Conservation (phyloP, 1,140 invertebrate genomes). For the Leptinotarsa texana region DNA sequence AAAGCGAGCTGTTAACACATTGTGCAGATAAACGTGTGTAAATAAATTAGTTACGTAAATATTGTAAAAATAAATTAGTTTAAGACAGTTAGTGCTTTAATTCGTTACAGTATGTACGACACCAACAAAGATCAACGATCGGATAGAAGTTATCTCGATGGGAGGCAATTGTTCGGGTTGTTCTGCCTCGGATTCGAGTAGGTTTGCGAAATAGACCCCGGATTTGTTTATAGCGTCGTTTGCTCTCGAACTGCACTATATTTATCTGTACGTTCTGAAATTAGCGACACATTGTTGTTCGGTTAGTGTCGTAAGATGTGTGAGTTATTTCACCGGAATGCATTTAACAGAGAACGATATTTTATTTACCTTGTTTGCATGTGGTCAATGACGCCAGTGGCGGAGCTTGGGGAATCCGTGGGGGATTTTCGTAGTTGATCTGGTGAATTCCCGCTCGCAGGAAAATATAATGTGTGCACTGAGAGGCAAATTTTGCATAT, state of each 20-base stretch:
- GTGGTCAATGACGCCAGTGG: not conserved
- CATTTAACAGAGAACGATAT: constrained; percentile 19
- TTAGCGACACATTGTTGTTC: constrained; percentile 30
- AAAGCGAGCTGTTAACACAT: no score
- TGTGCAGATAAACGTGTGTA: no score
- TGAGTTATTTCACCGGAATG: constrained; percentile 25
- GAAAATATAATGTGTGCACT: no score
- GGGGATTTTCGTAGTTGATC: no score
- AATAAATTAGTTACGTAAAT: no score
- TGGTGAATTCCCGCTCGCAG: no score
- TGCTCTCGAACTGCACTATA: constrained; percentile 9
- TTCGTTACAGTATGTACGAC: no score
- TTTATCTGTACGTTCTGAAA: constrained; percentile 22
- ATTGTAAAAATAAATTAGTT: no score
- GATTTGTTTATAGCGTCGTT: constrained; percentile 23
- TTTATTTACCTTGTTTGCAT: not conserved
- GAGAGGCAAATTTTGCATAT: no score
- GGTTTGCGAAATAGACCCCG: constrained; percentile 14
- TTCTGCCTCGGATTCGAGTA: constrained; percentile 19
- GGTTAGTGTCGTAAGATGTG: constrained; percentile 24
- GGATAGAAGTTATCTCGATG: constrained; percentile 8
- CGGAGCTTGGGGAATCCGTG: not conserved
- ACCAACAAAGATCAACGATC: not conserved
- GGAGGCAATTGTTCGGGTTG: constrained; percentile 3
- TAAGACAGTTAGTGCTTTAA: no score